Percentiles rank a stretch among this genome's conserved stretches.
These are phyloP conservation scores for Drosophila macrothrix DNA, from an alignment of 2,888 invertebrate genomes.

Conservation along the genomic window DNA sequence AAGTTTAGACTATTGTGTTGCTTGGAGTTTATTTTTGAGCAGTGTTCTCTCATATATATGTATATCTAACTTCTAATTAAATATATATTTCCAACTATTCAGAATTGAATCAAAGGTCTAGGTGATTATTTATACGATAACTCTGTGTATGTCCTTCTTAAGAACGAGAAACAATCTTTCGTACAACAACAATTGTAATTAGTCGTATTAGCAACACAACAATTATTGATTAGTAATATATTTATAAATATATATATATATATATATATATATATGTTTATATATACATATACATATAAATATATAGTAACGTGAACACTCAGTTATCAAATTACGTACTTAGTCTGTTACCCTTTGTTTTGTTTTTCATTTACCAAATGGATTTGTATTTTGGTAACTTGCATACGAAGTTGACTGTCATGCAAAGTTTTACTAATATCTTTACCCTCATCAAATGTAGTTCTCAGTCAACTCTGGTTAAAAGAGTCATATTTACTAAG, in stretches of 20 bases:
- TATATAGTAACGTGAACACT: constrained; percentile 42
- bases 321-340: constrained; percentile 49
- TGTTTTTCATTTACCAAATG: constrained; percentile 55
- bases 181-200: constrained; percentile 24
- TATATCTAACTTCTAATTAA: neutral
- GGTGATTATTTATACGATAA: constrained; percentile 18
- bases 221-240: constrained; percentile 30
- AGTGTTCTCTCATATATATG: constrained; percentile 4
- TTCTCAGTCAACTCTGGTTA: constrained; percentile 51
- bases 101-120: constrained; percentile 13
- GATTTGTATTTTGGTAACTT: constrained; percentile 60
- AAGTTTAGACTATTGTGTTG: constrained; percentile 15
- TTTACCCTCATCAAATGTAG: constrained; percentile 65
- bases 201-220: constrained; percentile 19
- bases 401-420: constrained; percentile 59
- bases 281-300: neutral
- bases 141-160: constrained; percentile 8
- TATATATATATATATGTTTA: neutral
- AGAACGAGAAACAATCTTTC: constrained; percentile 14
- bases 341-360: constrained; percentile 80
- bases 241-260: constrained; percentile 12
- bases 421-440: constrained; percentile 59
- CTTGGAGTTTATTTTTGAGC: constrained; percentile 15
- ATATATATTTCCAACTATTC: constrained; percentile 1
- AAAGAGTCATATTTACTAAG: constrained; percentile 37